Evolutionary conservation across 1,140 invertebrate genomes (phyloP).

Genomic region (Drosophila paulistorum): DNA sequence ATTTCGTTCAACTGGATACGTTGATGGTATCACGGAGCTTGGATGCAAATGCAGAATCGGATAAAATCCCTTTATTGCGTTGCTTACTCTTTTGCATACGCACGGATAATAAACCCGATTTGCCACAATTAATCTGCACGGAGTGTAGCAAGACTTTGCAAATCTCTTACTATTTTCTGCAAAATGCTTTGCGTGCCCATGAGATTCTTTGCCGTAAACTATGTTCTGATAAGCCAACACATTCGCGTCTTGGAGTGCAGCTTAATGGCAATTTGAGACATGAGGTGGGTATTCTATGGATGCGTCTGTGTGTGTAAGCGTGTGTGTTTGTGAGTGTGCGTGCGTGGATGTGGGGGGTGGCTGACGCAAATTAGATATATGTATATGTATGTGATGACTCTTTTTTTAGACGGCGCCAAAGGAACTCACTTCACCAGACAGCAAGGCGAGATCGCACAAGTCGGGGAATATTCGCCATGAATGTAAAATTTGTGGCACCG

Average conservation of each 20-base stretch:
- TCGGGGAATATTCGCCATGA: slow-evolving; percentile 42
- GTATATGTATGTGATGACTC: neutral
- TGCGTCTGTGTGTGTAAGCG: too few species aligned
- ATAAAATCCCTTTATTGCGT: slow-evolving; percentile 52
- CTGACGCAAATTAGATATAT: neutral
- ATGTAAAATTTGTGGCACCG: slow-evolving; percentile 61
- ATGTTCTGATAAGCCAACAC: slow-evolving; percentile 26
- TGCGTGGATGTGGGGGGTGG: neutral
- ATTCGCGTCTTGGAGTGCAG: neutral
- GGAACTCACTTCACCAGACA: neutral
- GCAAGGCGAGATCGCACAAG: neutral
- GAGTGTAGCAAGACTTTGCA: slow-evolving; percentile 71
- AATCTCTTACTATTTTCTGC: slow-evolving; percentile 68
- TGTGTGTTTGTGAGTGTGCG: too few species aligned
- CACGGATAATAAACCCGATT: slow-evolving; percentile 55
- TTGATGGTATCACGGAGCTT: slow-evolving; percentile 33
- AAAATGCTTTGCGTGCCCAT: slow-evolving; percentile 67
- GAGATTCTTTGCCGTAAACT: slow-evolving; percentile 68
- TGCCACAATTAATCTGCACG: slow-evolving; percentile 65
- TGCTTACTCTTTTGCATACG: slow-evolving; percentile 69
- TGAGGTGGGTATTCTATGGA: slow-evolving; percentile 22
- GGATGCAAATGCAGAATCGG: slow-evolving; percentile 17
- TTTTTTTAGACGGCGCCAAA: slow-evolving; percentile 9
- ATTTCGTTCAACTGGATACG: slow-evolving; percentile 68
- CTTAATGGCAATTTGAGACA: slow-evolving; percentile 40